Evolutionary conservation across 2,797 vertebrate species (phyloP).

Genomic region (Glossophaga mutica): DNA sequence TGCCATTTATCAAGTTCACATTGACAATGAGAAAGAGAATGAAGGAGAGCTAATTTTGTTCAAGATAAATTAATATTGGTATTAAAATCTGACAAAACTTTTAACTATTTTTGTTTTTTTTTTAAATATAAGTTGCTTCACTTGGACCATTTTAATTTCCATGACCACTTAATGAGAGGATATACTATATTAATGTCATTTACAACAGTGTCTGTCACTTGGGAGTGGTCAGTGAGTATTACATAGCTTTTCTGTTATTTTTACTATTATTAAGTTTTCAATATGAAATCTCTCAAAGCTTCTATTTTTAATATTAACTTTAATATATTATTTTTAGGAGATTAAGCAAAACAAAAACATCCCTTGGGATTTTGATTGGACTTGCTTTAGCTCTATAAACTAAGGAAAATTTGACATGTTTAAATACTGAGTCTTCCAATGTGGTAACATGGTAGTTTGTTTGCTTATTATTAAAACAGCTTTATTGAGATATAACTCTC

Average conservation of each 20-base stretch:
- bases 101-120: background rate
- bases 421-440: background rate
- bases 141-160: background rate
- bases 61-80: constrained; percentile 10
- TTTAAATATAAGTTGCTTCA: background rate
- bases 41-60: background rate
- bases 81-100: constrained; percentile 2
- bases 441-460: background rate
- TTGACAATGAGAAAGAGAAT: background rate
- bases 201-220: background rate
- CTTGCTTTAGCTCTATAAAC: background rate
- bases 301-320: background rate
- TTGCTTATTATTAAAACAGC: background rate
- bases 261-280: background rate
- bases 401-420: background rate
- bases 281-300: background rate
- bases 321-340: background rate
- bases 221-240: background rate
- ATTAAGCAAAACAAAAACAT: background rate
- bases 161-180: background rate
- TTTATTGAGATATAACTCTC: background rate
- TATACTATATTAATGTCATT: background rate
- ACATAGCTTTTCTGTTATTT: background rate
- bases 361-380: background rate
- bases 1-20: background rate